Percentiles rank a stretch among this genome's conserved stretches.
phyloP scores from a whole-genome alignment of 2,888 invertebrate species.

The Amphipoea oculea region DNA sequence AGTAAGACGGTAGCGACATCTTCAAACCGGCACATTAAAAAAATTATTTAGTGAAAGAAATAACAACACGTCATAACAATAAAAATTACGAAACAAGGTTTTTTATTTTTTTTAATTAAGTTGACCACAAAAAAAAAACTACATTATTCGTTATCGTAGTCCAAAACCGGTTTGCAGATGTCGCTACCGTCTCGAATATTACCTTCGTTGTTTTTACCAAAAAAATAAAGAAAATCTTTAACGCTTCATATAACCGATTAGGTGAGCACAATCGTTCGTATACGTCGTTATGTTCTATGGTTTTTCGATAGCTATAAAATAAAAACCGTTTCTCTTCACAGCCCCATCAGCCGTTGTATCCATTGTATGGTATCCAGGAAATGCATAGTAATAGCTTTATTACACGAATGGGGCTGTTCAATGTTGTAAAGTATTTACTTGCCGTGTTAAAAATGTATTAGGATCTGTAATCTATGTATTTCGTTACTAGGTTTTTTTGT shows the following conservation, averaged over 20 bases:
- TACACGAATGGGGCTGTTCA: conserved; percentile 53
- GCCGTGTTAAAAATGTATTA: conserved; percentile 28
- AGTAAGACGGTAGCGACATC: too few relatives aligned
- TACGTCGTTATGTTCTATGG: conserved; percentile 67
- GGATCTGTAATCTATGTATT: conserved; percentile 17
- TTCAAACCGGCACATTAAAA: too few relatives aligned
- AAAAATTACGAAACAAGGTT: neutral
- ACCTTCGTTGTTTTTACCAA: conserved; percentile 34
- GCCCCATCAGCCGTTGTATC: conserved; percentile 58
- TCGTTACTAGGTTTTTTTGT: neutral
- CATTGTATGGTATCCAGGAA: conserved; percentile 64
- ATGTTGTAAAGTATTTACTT: conserved; percentile 60
- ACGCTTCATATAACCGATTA: conserved; percentile 67
- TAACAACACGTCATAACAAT: neutral
- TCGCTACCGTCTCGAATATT: neutral
- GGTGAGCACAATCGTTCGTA: conserved; percentile 63
- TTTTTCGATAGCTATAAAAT: conserved; percentile 67
- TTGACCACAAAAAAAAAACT: neutral
- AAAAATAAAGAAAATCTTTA: conserved; percentile 51
- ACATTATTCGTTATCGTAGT: neutral
- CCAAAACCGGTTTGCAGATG: neutral
- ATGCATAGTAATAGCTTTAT: conserved; percentile 69
- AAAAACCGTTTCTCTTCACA: conserved; percentile 62
- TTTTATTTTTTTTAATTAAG: neutral
- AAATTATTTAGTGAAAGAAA: neutral